A percentile compares a stretch with the other conserved stretches of the same genome.
Evolutionary conservation across 2,888 invertebrate genomes (phyloP).

Genomic region (Drymonia ruficornis): DNA sequence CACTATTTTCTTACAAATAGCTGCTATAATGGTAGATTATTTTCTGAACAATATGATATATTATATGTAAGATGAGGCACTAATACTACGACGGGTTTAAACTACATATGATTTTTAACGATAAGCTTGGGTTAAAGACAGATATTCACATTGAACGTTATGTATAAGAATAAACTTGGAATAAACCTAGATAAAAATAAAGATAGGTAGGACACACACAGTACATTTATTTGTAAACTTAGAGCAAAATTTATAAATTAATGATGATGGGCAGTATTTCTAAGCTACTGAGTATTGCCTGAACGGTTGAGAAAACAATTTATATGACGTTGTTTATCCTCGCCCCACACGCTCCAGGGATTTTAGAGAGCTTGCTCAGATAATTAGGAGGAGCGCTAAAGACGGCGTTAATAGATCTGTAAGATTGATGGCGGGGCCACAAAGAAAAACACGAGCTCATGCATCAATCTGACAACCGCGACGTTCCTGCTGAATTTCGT

Average conservation of each 20-base stretch:
- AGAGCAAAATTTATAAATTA: too few relatives aligned
- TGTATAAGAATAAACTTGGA: too few relatives aligned
- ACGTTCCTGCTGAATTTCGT: constrained; percentile 41
- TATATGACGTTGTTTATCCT: constrained; percentile 46
- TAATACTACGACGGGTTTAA: too few relatives aligned
- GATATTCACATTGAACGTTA: too few relatives aligned
- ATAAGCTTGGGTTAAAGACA: too few relatives aligned
- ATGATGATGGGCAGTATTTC: background rate
- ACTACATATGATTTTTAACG: too few relatives aligned
- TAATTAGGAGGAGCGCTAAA: constrained; percentile 70
- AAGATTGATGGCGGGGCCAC: constrained; percentile 68
- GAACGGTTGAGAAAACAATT: constrained; percentile 27
- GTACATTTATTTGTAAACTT: too few relatives aligned
- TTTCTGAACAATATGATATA: background rate
- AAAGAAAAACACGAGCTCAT: constrained; percentile 73
- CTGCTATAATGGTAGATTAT: constrained; percentile 4
- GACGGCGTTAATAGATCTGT: constrained; percentile 74
- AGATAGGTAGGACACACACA: too few relatives aligned
- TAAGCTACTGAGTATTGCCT: background rate
- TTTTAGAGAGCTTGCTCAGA: constrained; percentile 58
- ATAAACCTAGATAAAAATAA: too few relatives aligned
- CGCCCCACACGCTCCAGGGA: constrained; percentile 43
- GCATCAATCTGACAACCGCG: constrained; percentile 69
- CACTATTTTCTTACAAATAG: constrained; percentile 13
- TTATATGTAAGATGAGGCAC: background rate